Percentiles rank a stretch among this genome's conserved stretches.
These are phyloP conservation scores for Saiga tatarica DNA, from an alignment of 2,113 vertebrate genomes.

Conservation along the genomic window DNA sequence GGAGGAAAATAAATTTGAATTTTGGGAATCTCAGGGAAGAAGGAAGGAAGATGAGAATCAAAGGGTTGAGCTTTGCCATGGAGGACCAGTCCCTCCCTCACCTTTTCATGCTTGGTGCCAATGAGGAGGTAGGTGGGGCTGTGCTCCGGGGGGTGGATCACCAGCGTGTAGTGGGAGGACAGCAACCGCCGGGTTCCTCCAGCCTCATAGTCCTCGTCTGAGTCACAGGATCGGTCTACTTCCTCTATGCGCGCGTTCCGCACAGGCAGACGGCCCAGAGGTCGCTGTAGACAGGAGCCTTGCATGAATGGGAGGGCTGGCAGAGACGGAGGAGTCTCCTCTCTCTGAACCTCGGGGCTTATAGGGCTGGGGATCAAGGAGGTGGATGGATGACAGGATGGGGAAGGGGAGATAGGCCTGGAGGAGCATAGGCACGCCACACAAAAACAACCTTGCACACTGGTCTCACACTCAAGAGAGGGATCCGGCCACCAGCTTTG, in stretches of 20 bases:
- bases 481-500: background rate
- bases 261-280: conserved; percentile 93
- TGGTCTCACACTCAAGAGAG: background rate
- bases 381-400: background rate
- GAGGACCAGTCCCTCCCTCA: conserved; percentile 62
- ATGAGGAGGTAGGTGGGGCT: conserved; percentile 94
- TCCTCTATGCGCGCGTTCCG: conserved; percentile 92
- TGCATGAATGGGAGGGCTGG: background rate
- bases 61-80: background rate
- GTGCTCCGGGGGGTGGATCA: conserved; percentile 91
- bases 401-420: background rate
- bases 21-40: background rate
- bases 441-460: background rate
- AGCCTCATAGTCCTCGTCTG: conserved; percentile 90
- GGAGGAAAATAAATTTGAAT: background rate
- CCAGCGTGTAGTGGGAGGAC: conserved; percentile 88
- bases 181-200: conserved; percentile 82
- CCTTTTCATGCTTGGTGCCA: conserved; percentile 93
- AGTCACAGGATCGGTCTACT: conserved; percentile 92
- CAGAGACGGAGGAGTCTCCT: background rate
- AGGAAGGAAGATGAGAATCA: background rate
- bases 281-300: conserved; percentile 84
- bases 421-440: background rate
- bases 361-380: background rate
- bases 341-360: background rate